phyloP scores from a whole-genome alignment of 2,888 invertebrate species.

The Cheilosia soror region DNA sequence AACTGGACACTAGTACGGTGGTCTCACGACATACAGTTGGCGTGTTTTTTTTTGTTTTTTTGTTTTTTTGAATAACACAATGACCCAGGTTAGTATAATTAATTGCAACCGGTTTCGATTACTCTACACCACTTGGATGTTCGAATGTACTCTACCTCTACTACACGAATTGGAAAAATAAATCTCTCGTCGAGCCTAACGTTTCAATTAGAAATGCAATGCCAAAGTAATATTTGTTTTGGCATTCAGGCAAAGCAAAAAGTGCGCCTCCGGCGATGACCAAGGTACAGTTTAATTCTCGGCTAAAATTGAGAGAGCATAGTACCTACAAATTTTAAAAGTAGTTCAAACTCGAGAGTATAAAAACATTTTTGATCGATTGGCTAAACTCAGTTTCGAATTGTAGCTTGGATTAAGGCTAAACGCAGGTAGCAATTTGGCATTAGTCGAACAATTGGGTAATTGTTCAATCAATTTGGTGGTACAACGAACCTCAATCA shows the following conservation, averaged over 20 bases:
- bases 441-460: slow-evolving; percentile 16
- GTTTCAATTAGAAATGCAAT: slow-evolving; percentile 44
- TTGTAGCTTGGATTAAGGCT: slow-evolving; percentile 8
- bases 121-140: slow-evolving; percentile 36
- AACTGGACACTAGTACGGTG: neutral
- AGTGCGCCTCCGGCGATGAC: slow-evolving; percentile 24
- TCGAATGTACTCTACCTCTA: slow-evolving; percentile 26
- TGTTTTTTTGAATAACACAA: slow-evolving; percentile 53
- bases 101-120: slow-evolving; percentile 55
- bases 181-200: slow-evolving; percentile 26
- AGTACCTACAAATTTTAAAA: neutral
- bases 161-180: slow-evolving; percentile 16
- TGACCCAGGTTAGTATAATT: slow-evolving; percentile 57
- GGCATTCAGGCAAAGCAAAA: slow-evolving; percentile 30
- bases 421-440: slow-evolving; percentile 18
- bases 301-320: neutral
- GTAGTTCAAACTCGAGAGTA: neutral
- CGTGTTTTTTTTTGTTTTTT: slow-evolving; percentile 8
- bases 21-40: neutral
- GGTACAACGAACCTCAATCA: slow-evolving; percentile 31
- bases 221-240: slow-evolving; percentile 38
- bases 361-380: slow-evolving; percentile 36
- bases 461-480: slow-evolving; percentile 18
- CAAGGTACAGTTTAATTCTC: neutral
- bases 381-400: neutral